Base-by-base conservation (phyloP, 2,797 vertebrate species). In the Poeciliopsis gracilis region DNA sequence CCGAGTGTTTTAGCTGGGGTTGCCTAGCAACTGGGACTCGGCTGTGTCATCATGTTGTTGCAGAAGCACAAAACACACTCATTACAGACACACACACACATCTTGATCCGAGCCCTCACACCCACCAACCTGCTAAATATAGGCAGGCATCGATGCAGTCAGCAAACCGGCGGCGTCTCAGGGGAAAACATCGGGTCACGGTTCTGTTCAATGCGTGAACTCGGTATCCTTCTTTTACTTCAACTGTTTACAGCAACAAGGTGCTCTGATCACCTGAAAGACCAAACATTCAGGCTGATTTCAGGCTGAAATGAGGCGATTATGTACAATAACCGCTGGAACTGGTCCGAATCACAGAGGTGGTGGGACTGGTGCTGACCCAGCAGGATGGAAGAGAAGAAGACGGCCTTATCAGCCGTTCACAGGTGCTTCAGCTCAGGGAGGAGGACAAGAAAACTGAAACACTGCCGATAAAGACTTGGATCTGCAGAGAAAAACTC, bases 1-100 rank as follows among this genome's bases (percentile, higher is more conserved):
- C 81, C 38, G 63, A 83, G 87, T 73, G 47, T 87, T 89, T 91
- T 73, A 84, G 81, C 86, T 2, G 23, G 8, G 72, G 92, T 94
- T 93, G 91, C 94, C 81, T 89, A 87, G 94, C 85, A 94, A 94
- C 93, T 90, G 90, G 75, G 82, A 92, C 73, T 86, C 45, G 86
- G 82, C 86, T 86, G 87, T 92, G 87, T 93, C 91, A 92, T 88
- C 66, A 11, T 71, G 77, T 78, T 77, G 76, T 55, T 82, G 43
- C 71, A 43, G 70, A 78, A 11, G 15, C 74, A 47, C 33, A 69
- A 76, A 78, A 66, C 47, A 61, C 71, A 46, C 73, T 59, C 78
- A 7, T 15, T 43, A 71, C 74, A 73, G 47, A 66, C 76, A 77
- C 86, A 79, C 76, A 30, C 80, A 13, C 49, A 79, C 76, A 30